A percentile compares a stretch with the other conserved stretches of the same genome.
phyloP scores from a whole-genome alignment of 2,888 invertebrate species.

The Aleiodes leptofemur region DNA sequence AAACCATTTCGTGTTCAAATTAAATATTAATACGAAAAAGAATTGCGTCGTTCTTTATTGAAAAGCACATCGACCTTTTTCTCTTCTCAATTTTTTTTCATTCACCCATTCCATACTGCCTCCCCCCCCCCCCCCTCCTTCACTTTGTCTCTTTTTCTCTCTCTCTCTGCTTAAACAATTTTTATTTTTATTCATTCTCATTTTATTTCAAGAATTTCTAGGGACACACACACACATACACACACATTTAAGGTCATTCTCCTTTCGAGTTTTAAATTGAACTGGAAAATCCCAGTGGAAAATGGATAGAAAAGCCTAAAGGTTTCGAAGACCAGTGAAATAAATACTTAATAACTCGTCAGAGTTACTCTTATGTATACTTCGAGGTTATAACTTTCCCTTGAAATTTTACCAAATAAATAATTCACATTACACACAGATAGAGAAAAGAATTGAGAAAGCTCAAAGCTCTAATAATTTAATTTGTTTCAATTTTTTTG shows the following conservation, averaged over 20 bases:
- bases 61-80: constrained; percentile 26
- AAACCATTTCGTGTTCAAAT: constrained; percentile 69
- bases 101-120: no score
- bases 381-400: constrained; percentile 48
- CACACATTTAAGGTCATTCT: not conserved
- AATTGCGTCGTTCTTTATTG: constrained; percentile 46
- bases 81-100: not conserved
- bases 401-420: constrained; percentile 53
- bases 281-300: not conserved
- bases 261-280: constrained; percentile 3
- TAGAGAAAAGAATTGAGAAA: constrained; percentile 47
- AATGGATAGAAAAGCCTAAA: constrained; percentile 2
- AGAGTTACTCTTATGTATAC: constrained; percentile 55
- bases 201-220: not conserved
- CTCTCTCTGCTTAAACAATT: constrained; percentile 3
- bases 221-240: no score
- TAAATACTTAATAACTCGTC: constrained; percentile 57
- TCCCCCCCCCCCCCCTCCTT: not conserved
- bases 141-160: not conserved
- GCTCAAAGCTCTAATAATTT: constrained; percentile 56
- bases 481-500: constrained; percentile 49
- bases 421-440: constrained; percentile 49
- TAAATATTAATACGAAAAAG: constrained; percentile 57
- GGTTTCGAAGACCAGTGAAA: constrained; percentile 42
- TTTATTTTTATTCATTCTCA: constrained; percentile 14